Evolutionary conservation across 2,113 vertebrate species (phyloP), one percentile per base, ranked within the genome.

Genomic region (Chaetodon trifascialis): DNA sequence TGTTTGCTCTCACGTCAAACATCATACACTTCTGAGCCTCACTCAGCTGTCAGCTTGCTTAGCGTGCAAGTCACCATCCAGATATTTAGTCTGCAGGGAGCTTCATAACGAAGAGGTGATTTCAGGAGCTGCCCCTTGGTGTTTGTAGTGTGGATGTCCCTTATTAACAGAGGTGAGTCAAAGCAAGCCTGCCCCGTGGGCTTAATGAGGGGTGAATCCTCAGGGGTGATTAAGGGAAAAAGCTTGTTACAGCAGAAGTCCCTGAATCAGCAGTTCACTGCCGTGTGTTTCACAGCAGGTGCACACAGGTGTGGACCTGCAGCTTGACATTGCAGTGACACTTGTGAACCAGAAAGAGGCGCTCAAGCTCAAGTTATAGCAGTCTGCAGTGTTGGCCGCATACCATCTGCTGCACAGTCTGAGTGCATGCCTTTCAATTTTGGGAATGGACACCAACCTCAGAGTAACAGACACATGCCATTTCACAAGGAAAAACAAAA

Each of bases 291-390:
- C 19, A 36, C 11, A 66, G 72, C 63, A 73, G 73, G 60, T 84
- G 64, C 21, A 4, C 30, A 44, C 2, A 42, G 16, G 25, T 3
- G 9, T 5, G 1, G 19, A 71, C 10, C 3, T 66, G 82, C 5
- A 56, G 47, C 30, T n/a, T 15, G 21, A 34, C 0, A 0, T 5
- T 89, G 90, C 78, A 93, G 78, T 92, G 12, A 44, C 77, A n/a
- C 40, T 0, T 7, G 1, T 4, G 4, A 49, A 76, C 90, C 94
- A 90, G 91, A 76, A 4, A 60, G 88, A 11, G 92, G 86, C 80
- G 34, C 68, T 86, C 49, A 42, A 42, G 51, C 68, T 17, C 38
- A 46, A 25, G 19, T 54, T 56, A 80, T 19, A 55, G 34, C 11
- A 9, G 6, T 10, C 17, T 4, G 0, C 36, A 17, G 6, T 17